Base-by-base conservation (phyloP, 2,113 vertebrate species). In the Gavialis gangeticus region DNA sequence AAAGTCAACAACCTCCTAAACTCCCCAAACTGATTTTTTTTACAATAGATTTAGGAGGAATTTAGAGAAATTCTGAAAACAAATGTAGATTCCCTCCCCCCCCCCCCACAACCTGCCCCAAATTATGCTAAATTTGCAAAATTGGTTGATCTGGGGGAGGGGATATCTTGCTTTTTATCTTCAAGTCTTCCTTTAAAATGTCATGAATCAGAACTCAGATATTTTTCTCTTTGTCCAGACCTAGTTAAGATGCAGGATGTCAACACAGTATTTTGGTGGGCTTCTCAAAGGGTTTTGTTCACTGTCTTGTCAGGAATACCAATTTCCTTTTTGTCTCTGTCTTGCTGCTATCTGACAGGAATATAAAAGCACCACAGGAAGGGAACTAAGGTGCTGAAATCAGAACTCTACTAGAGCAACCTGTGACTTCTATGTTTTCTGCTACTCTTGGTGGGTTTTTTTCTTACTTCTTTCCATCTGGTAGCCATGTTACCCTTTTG, bases 321-420 rank as follows among this genome's bases (percentile, higher is more conserved):
- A 17, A 8, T 60, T 86, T 92, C 46, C 34, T 79, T 85, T 75
- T 82, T 46, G 46, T 76, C 55, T 88, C 27, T 63, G 37, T 75
- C 66, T 79, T 80, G 27, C 62, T 80, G 5, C 63, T 78, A 89
- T 67, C 71, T 30, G 22, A 12, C 7, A 75, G 56, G 27, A 73
- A 30, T 90, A 37, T 54, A 80, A 87, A 75, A 75, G 10, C 54
- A 63, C 3, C 25, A 80, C 25, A 18, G 46, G 69, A 79, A 28
- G 63, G 6, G 30, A 87, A 19, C 16, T 25, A 12, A 30, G 14
- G 46, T 54, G 21, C 30, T 90, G 28, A 86, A 79, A 76, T 80
- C 28, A 11, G 58, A 80, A 17, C 57, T 77, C 11, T 73, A 34
- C 30, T 30, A 54, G n/a, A 28, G 54, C 76, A 88, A 89, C 57